Conservation (phyloP, 2,113 vertebrate species). For the Brachyhypopomus occidentalis region DNA sequence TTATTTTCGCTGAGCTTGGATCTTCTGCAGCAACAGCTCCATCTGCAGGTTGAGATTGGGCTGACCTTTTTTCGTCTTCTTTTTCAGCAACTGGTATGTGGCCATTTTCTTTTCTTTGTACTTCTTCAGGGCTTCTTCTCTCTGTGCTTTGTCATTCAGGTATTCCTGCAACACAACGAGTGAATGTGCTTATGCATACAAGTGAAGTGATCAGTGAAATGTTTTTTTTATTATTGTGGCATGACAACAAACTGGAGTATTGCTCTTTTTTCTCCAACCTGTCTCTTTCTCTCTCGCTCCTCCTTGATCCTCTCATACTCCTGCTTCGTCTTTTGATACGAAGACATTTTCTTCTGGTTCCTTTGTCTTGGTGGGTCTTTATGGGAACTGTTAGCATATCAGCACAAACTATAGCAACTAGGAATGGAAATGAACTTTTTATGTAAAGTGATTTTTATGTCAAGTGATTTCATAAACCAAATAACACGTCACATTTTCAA, state of each 20-base stretch:
- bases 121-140: conserved; percentile 81
- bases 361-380: conserved; percentile 67
- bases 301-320: conserved; percentile 82
- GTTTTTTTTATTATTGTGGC: background rate
- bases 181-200: background rate
- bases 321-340: conserved; percentile 88
- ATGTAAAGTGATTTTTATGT: too few species aligned
- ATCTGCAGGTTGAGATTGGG: conserved; percentile 96
- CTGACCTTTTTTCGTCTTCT: conserved; percentile 94
- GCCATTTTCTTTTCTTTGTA: conserved; percentile 92
- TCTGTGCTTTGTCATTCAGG: conserved; percentile 78
- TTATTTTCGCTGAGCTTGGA: conserved; percentile 74
- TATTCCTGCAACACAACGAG: conserved; percentile 75
- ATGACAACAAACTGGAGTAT: too few species aligned
- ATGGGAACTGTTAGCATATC: conserved; percentile 39
- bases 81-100: conserved; percentile 85
- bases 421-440: too few species aligned
- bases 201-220: background rate
- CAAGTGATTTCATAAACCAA: too few species aligned
- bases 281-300: conserved; percentile 80
- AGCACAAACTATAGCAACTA: background rate
- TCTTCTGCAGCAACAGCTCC: conserved; percentile 94
- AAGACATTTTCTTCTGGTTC: conserved; percentile 75
- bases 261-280: conserved; percentile 71
- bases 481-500: too few species aligned